These are phyloP conservation scores for Cygnus buccinator DNA, from an alignment of 2,113 vertebrate species.

Conservation along the genomic window DNA sequence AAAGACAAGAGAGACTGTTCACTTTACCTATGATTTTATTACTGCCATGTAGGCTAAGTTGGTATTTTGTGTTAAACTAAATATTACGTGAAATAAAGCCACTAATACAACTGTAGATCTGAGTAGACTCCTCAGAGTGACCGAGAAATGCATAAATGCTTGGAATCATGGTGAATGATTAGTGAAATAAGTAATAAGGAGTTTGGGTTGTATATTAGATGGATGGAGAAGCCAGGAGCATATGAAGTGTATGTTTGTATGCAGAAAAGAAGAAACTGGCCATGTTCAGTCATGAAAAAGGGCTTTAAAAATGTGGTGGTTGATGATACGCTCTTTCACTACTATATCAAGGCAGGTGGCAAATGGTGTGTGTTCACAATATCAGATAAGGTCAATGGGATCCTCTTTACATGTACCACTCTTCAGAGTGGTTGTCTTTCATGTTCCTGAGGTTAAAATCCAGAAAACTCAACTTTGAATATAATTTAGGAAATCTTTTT, in stretches of 20 bases:
- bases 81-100: background rate
- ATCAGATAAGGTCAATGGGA: background rate
- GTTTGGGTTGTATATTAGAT: background rate
- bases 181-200: background rate
- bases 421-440: background rate
- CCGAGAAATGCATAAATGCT: background rate
- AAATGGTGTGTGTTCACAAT: background rate
- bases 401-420: rapidly evolving
- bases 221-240: background rate
- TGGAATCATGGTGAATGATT: background rate
- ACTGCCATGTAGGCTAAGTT: background rate
- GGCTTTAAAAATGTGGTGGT: background rate
- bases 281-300: background rate
- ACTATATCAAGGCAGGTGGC: background rate
- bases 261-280: background rate
- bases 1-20: background rate
- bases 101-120: background rate
- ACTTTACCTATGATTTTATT: background rate
- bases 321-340: background rate
- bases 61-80: background rate
- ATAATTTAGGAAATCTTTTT: background rate
- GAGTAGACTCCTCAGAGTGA: background rate
- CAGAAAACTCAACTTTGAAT: background rate
- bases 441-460: background rate
- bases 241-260: background rate